phyloP scores from a whole-genome alignment of 2,113 vertebrate genomes.

The Promerops cafer region DNA sequence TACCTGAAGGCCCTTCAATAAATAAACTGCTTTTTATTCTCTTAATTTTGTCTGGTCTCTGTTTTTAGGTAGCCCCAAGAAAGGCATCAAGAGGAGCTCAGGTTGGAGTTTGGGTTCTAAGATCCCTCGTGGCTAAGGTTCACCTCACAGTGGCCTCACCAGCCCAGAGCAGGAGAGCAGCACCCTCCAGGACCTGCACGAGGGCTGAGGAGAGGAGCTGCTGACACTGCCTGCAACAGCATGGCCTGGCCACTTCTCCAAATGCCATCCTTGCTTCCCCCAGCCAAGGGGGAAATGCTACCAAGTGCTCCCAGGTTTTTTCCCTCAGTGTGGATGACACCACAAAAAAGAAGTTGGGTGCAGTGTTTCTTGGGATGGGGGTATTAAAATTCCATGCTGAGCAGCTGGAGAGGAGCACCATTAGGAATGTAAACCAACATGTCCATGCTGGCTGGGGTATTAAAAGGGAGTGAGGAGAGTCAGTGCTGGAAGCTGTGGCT shows the following conservation, averaged over 20 bases:
- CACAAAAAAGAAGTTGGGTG: rapidly evolving
- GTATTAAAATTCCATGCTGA: neutral
- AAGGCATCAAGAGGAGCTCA: neutral
- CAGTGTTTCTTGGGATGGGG: neutral
- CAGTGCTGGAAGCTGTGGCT: neutral
- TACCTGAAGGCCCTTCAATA: neutral
- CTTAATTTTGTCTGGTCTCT: no score
- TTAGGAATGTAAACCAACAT: neutral
- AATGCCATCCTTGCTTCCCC: neutral
- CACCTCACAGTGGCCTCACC: neutral
- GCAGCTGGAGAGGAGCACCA: neutral
- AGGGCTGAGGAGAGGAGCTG: neutral
- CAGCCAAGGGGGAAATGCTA: neutral
- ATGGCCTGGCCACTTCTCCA: neutral
- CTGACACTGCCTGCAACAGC: neutral
- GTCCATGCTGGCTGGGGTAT: neutral
- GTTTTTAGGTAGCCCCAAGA: neutral
- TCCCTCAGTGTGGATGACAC: neutral
- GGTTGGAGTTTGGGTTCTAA: rapidly evolving
- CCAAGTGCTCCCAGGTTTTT: neutral
- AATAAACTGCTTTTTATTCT: neutral
- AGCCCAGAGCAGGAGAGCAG: neutral
- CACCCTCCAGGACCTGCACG: neutral
- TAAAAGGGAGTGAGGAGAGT: neutral
- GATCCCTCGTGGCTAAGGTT: neutral